phyloP scores from a whole-genome alignment of 2,113 vertebrate species.

The Cinclus cinclus region DNA sequence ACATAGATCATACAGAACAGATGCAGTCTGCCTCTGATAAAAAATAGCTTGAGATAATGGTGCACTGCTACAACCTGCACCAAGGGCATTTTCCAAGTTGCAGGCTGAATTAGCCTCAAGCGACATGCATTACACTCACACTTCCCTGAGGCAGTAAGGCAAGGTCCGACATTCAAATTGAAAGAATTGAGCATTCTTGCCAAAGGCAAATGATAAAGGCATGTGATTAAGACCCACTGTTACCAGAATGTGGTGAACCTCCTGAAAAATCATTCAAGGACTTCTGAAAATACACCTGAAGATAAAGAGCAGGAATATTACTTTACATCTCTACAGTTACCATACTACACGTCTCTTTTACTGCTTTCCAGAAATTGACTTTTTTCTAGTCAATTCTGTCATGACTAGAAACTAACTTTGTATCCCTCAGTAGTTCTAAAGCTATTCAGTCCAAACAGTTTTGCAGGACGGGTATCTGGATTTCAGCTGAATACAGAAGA shows the following conservation, averaged over 20 bases:
- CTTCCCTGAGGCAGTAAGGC: constrained; percentile 25
- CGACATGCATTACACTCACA: background rate
- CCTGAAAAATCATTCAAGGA: background rate
- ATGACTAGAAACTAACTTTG: background rate
- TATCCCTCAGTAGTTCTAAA: background rate
- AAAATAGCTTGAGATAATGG: constrained; percentile 28
- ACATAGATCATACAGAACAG: background rate
- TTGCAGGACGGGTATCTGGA: background rate
- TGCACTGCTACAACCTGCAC: background rate
- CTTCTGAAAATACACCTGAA: background rate
- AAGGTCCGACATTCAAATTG: constrained; percentile 14
- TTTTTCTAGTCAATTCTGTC: background rate
- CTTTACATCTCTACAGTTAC: background rate
- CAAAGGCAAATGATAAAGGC: constrained; percentile 20
- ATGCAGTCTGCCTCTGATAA: background rate
- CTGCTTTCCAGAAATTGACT: background rate
- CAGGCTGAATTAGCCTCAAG: constrained; percentile 55
- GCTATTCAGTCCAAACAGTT: background rate
- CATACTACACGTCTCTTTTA: background rate
- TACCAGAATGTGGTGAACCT: background rate
- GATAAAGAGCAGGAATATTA: background rate
- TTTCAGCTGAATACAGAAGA: background rate
- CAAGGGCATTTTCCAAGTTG: constrained; percentile 47
- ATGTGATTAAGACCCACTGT: background rate
- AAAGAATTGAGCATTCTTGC: constrained; percentile 35